Base-by-base conservation (phyloP, 2,888 invertebrate species). In the Atherix ibis region DNA sequence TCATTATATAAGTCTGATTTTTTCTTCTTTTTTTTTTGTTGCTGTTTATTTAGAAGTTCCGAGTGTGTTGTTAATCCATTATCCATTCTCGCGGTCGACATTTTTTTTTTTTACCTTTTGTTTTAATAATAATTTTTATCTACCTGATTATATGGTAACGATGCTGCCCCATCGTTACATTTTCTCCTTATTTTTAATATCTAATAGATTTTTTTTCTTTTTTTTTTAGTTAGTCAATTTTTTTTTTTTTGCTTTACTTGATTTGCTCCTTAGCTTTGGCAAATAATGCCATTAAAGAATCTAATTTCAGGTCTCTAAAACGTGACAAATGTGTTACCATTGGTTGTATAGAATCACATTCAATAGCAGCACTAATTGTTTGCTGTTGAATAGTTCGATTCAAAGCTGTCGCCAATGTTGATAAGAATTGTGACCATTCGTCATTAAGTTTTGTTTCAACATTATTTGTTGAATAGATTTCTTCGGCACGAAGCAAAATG, bases 281-380 rank as follows among this genome's bases (percentile, higher is more conserved):
- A 36, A 62, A 51, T 35, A 60, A 48, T 27, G 57, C 54, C 41
- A 62, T 42, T 18, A 60, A 46, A 15, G 58, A 55, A 44, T 60
- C 56, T 32, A 58, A 43, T 42, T 60, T 55, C 31, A 62, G 47
- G 44, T 60, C 54, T 40, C 52, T 50, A 40, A 62, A 60, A 37
- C 61, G 53, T 27, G 56, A 53, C 43, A 62, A 56, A 42, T 60
- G 60, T 46, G 53, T 48, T 48, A 56, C 52, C 47, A 60, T 45
- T 17, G 58, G 57, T 40, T 59, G 53, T 40, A 60, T 55, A 17
- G 58, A 54, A 45, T 60, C 53, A 4, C 58, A 53, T 43, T 60
- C 61, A 34, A 60, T 57, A 35, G 56, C 56, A 22, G 58, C 61
- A 38, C 54, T 56, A 37, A 61, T 53, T 34, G 56, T 54, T 41